A percentile compares a stretch with the other conserved stretches of the same genome.
Conservation (phyloP, 2,113 vertebrate species). For the Acanthochromis polyacanthus region DNA sequence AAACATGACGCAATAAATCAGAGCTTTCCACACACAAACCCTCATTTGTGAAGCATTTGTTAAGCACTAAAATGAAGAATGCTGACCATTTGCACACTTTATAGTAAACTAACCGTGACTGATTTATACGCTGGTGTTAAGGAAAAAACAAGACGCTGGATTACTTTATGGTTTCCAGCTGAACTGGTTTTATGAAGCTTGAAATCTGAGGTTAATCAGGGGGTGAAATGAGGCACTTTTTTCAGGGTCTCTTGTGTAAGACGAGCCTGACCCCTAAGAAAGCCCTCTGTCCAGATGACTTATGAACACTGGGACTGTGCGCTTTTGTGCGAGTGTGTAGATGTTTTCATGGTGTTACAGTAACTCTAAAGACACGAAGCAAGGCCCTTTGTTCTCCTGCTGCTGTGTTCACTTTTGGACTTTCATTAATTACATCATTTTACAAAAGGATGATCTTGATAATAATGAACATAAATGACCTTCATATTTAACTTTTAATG, state of each 20-base stretch:
- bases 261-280: constrained; percentile 39
- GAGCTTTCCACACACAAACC: constrained; percentile 7
- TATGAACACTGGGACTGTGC: constrained; percentile 27
- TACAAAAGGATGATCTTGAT: too few species aligned
- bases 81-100: constrained; percentile 31
- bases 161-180: constrained; percentile 63
- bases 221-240: constrained; percentile 62
- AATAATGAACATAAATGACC: too few species aligned
- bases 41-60: constrained; percentile 21
- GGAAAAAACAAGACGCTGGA: constrained; percentile 42
- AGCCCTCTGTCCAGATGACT: constrained; percentile 56
- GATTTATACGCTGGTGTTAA: constrained; percentile 50
- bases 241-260: constrained; percentile 57
- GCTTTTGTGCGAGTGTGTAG: background rate
- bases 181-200: constrained; percentile 69
- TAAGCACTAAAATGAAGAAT: constrained; percentile 31
- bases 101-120: constrained; percentile 22
- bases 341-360: constrained; percentile 18
- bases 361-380: background rate
- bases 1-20: constrained; percentile 22
- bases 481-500: too few species aligned
- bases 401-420: background rate
- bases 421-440: background rate
- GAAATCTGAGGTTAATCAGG: constrained; percentile 69
- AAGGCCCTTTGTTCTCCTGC: background rate